phyloP scores from a whole-genome alignment of 2,113 vertebrate genomes.

The Sapayoa aenigma region DNA sequence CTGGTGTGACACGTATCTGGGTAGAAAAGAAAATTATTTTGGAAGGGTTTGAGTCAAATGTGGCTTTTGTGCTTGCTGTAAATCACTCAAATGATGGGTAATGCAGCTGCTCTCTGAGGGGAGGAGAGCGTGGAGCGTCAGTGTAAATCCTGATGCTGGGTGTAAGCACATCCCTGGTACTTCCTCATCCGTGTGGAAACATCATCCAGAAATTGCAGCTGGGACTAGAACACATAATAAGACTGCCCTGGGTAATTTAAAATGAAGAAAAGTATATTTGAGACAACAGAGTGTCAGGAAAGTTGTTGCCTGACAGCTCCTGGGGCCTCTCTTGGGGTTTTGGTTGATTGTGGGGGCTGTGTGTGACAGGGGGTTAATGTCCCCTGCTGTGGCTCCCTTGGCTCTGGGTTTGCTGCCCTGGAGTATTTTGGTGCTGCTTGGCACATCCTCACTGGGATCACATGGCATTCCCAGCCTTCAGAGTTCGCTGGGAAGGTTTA shows the following conservation, averaged over 20 bases:
- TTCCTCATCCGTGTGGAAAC: neutral
- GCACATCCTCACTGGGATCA: neutral
- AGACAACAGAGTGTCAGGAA: neutral
- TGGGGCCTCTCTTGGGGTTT: fast-evolving
- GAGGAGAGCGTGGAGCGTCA: neutral
- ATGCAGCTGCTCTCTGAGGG: fast-evolving
- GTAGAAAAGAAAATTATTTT: neutral
- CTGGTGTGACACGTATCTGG: fast-evolving
- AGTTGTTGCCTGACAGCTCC: neutral
- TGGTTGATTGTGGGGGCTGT: neutral
- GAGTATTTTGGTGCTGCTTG: neutral
- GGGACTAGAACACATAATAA: no score
- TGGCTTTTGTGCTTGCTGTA: neutral
- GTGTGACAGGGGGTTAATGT: neutral
- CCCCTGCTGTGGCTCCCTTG: fast-evolving
- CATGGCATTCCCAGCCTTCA: neutral
- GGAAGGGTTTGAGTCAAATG: neutral
- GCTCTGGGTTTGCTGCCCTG: neutral
- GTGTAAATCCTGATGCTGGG: neutral
- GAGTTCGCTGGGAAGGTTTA: neutral
- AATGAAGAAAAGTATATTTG: neutral
- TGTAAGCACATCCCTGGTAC: fast-evolving
- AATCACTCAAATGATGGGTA: neutral
- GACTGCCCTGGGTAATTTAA: neutral
- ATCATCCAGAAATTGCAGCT: neutral